These are phyloP conservation scores for Aphelenchoides besseyi DNA, from an alignment of 1,140 invertebrate species.

Conservation along the genomic window DNA sequence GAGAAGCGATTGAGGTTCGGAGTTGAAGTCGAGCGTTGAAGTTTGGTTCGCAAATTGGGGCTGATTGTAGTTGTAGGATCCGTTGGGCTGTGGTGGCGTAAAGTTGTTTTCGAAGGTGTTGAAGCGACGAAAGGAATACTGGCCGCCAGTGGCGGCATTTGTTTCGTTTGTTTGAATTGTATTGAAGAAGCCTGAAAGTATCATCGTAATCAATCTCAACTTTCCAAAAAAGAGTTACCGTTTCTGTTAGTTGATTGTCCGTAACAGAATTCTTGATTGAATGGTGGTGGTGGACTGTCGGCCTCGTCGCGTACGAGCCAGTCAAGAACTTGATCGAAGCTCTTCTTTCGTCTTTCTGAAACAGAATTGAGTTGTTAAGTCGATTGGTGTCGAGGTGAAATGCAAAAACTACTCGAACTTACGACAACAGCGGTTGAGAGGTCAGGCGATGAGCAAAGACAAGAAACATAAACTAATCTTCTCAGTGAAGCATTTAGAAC, in stretches of 20 bases:
- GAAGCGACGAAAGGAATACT: constrained; percentile 19
- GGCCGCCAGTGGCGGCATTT: background rate
- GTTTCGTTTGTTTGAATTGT: constrained; percentile 11
- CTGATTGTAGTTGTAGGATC: constrained; percentile 19
- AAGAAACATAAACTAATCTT: background rate
- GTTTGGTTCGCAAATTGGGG: constrained; percentile 19
- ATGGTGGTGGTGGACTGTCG: constrained; percentile 35
- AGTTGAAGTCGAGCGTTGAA: constrained; percentile 16
- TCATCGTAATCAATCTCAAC: background rate
- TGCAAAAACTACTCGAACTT: background rate
- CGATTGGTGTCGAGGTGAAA: constrained; percentile 8
- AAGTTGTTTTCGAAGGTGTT: too few species aligned
- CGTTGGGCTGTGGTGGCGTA: too few species aligned
- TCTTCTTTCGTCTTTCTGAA: constrained; percentile 47
- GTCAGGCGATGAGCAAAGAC: background rate
- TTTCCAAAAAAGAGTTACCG: background rate
- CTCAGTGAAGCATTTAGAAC: too few species aligned
- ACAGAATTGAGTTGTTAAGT: constrained; percentile 21
- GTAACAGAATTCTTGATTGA: constrained; percentile 18
- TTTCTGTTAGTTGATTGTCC: constrained; percentile 13
- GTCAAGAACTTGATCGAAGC: constrained; percentile 55
- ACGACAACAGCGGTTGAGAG: background rate
- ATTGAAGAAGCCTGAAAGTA: constrained; percentile 18
- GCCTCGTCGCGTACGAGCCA: constrained; percentile 57
- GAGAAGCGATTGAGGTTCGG: constrained; percentile 22